A percentile compares a stretch with the other conserved stretches of the same genome.
phyloP scores from a whole-genome alignment of 2,113 vertebrate species.

The Axis porcinus region DNA sequence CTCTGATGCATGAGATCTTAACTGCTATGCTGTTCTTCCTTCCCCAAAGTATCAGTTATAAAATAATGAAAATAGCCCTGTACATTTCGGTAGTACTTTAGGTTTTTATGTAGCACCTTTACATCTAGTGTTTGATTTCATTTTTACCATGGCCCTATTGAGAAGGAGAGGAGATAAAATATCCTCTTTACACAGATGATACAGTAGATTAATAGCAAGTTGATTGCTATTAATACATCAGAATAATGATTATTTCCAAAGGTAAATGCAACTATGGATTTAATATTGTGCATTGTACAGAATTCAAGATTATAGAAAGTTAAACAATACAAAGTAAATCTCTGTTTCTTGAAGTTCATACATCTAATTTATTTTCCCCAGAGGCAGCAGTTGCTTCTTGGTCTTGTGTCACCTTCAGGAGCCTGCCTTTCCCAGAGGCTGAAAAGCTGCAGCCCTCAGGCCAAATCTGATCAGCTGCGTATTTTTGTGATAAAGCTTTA shows the following conservation, averaged over 20 bases:
- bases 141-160: neutral
- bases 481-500: neutral
- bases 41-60: neutral
- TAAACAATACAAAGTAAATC: neutral
- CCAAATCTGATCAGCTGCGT: neutral
- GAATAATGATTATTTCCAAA: neutral
- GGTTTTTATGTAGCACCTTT: neutral
- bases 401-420: neutral
- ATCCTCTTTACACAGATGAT: neutral
- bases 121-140: neutral
- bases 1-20: neutral
- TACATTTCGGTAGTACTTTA: neutral
- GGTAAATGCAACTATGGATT: neutral
- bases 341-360: neutral
- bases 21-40: neutral
- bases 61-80: neutral
- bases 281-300: neutral
- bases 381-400: neutral
- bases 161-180: neutral
- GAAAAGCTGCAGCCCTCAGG: too few relatives aligned
- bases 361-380: neutral
- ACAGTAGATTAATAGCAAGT: neutral
- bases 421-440: neutral
- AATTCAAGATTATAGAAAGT: neutral
- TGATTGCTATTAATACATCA: neutral